A percentile compares a stretch with the other conserved stretches of the same genome.
Conservation (phyloP, 2,888 invertebrate genomes). For the Anodontia alba region DNA sequence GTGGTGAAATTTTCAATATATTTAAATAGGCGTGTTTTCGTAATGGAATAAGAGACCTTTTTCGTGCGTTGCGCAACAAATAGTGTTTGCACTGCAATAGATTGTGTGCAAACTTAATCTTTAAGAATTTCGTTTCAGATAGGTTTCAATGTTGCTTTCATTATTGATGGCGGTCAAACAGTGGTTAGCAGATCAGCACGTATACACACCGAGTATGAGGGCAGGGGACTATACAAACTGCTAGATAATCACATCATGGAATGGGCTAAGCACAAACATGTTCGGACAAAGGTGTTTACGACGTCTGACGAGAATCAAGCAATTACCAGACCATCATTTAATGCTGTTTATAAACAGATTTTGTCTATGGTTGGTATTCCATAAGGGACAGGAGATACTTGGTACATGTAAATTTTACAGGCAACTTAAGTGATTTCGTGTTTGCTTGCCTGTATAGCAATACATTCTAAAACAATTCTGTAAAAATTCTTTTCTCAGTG, state of each 20-base stretch:
- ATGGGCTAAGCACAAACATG: not conserved
- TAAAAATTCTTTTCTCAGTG: too few relatives aligned
- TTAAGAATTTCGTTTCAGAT: not conserved
- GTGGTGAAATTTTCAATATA: too few relatives aligned
- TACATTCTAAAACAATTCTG: too few relatives aligned
- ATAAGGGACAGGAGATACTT: too few relatives aligned
- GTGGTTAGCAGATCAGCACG: not conserved
- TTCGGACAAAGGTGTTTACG: not conserved
- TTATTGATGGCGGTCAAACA: not conserved
- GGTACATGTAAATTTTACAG: too few relatives aligned
- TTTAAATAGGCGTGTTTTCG: too few relatives aligned
- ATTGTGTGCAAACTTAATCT: too few relatives aligned
- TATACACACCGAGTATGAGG: not conserved
- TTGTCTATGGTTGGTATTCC: not conserved
- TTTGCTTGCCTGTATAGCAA: too few relatives aligned
- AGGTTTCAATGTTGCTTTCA: not conserved
- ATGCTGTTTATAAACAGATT: not conserved
- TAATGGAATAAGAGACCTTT: too few relatives aligned
- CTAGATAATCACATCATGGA: not conserved
- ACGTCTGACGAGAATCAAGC: not conserved
- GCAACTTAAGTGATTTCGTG: too few relatives aligned
- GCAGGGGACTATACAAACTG: not conserved
- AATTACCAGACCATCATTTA: not conserved
- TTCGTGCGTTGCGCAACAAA: too few relatives aligned
- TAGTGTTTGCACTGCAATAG: too few relatives aligned